Conservation (phyloP, 2,888 invertebrate genomes). For the Sminthurinus aureus region DNA sequence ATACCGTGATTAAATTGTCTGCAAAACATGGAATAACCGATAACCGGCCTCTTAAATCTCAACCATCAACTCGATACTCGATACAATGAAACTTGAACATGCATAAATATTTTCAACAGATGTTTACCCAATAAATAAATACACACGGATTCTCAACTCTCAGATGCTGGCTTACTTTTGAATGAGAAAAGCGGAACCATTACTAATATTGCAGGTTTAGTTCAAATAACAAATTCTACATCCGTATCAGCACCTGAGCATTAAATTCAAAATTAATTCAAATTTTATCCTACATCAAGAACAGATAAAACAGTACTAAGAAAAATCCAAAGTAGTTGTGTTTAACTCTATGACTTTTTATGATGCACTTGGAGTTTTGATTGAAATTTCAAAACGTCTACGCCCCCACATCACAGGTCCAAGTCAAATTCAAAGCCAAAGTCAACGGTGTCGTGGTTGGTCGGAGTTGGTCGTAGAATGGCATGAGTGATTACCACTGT, state of each 20-base stretch:
- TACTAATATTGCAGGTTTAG: too few species aligned
- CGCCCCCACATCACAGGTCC: constrained; percentile 25
- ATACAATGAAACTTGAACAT: too few species aligned
- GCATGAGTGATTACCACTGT: constrained; percentile 26
- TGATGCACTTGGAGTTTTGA: neutral
- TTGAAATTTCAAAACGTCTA: constrained; percentile 17
- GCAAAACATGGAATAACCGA: neutral
- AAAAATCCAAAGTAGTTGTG: too few species aligned
- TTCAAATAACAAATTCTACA: too few species aligned
- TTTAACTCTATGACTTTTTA: too few species aligned
- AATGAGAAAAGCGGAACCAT: too few species aligned
- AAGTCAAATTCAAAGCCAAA: constrained; percentile 27
- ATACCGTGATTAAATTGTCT: constrained; percentile 27
- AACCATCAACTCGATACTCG: too few species aligned
- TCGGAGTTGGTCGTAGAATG: constrained; percentile 15
- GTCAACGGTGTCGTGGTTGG: neutral
- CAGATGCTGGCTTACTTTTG: too few species aligned
- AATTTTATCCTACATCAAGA: too few species aligned
- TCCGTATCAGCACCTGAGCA: too few species aligned
- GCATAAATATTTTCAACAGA: constrained; percentile 12
- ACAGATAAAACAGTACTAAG: too few species aligned
- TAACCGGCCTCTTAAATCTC: neutral
- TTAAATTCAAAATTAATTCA: too few species aligned
- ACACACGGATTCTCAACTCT: neutral
- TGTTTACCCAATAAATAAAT: neutral